Evolutionary conservation across 2,113 vertebrate species (phyloP).

Genomic region (Cyanoderma ruficeps): DNA sequence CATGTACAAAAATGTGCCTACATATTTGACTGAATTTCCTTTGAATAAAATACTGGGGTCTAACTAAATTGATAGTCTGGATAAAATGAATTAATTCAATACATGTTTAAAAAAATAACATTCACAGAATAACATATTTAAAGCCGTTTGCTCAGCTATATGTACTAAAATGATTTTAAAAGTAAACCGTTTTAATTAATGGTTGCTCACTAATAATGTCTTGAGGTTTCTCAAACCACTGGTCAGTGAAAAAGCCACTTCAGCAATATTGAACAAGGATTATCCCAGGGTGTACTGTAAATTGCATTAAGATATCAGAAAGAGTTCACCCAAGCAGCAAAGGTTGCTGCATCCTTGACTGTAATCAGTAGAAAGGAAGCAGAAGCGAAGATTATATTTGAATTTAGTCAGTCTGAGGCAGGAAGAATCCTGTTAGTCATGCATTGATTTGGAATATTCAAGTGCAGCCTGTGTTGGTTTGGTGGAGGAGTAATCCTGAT

Average conservation of each 20-base stretch:
- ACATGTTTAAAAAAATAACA: neutral
- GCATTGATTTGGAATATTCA: slow-evolving; percentile 62
- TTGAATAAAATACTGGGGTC: neutral
- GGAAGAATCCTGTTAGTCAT: slow-evolving; percentile 33
- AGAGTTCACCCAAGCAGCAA: slow-evolving; percentile 27
- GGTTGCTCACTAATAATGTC: neutral
- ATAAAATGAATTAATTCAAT: neutral
- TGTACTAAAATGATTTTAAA: neutral
- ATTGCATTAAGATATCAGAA: slow-evolving; percentile 50
- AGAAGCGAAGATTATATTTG: slow-evolving; percentile 11
- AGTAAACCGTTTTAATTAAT: neutral
- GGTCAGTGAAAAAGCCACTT: slow-evolving; percentile 45
- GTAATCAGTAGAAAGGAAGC: slow-evolving; percentile 14
- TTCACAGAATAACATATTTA: neutral
- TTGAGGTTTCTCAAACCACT: slow-evolving; percentile 5
- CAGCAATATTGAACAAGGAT: slow-evolving; percentile 39
- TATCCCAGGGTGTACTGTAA: slow-evolving; percentile 22
- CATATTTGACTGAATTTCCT: neutral
- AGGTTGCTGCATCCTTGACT: slow-evolving; percentile 52
- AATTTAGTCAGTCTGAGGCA: neutral
- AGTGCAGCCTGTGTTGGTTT: slow-evolving; percentile 30
- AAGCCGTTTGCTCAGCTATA: neutral
- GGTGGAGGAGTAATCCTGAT: slow-evolving; percentile 40
- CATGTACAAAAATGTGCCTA: neutral
- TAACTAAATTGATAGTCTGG: neutral